phyloP scores from a whole-genome alignment of 2,888 invertebrate genomes.

The Ophion ellenae region DNA sequence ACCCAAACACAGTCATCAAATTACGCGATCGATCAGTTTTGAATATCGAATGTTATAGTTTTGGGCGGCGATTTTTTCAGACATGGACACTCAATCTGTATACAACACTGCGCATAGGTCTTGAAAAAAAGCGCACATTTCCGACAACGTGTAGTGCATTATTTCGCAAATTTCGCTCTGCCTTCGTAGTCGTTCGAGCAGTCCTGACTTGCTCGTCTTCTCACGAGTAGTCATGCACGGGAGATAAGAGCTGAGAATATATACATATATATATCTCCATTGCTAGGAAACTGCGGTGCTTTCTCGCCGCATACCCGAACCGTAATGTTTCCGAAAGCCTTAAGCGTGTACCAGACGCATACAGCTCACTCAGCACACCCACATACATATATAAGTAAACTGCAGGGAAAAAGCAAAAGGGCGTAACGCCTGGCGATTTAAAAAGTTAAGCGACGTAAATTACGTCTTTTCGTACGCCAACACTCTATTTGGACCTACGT shows the following conservation, averaged over 20 bases:
- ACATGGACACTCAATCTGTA: no score
- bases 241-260: constrained; percentile 41
- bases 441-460: background rate
- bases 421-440: constrained; percentile 12
- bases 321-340: constrained; percentile 50
- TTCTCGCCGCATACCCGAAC: constrained; percentile 38
- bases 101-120: no score
- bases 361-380: background rate
- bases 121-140: constrained; percentile 9
- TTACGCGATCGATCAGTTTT: no score
- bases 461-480: constrained; percentile 15
- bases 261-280: background rate
- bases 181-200: constrained; percentile 28
- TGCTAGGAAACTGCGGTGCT: constrained; percentile 49
- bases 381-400: constrained; percentile 1
- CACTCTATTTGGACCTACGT: constrained; percentile 6
- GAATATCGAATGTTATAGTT: no score
- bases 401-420: background rate
- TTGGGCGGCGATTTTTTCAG: no score
- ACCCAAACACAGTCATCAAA: background rate
- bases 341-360: constrained; percentile 30
- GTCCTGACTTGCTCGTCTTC: constrained; percentile 40
- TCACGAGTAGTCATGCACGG: constrained; percentile 37
- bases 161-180: constrained; percentile 17
- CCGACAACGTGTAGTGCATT: background rate